Conservation (phyloP, 2,888 invertebrate species). For the Autographa gamma region DNA sequence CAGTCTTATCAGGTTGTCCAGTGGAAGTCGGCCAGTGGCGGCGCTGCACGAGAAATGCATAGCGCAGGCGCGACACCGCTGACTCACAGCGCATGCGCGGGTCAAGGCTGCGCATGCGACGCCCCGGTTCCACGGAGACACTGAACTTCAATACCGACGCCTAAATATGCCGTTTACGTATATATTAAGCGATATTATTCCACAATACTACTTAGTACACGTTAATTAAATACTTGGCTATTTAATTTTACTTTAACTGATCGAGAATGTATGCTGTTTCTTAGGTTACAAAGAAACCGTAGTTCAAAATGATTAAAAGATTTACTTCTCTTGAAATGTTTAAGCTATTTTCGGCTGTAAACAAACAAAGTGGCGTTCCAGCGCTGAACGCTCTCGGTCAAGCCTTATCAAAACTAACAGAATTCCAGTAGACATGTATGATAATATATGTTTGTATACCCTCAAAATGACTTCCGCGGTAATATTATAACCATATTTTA, state of each 20-base stretch:
- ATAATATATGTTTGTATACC: conserved; percentile 40
- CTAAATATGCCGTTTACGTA: conserved; percentile 52
- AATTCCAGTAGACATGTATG: conserved; percentile 20
- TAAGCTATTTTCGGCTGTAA: not conserved
- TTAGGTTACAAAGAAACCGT: not conserved
- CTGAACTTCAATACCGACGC: conserved; percentile 73
- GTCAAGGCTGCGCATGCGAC: conserved; percentile 76
- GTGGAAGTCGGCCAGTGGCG: conserved; percentile 50
- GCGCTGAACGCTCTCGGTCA: not conserved
- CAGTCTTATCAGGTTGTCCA: conserved; percentile 47
- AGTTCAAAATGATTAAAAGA: not conserved
- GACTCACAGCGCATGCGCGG: conserved; percentile 71
- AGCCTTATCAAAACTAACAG: conserved; percentile 23
- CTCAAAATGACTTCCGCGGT: conserved; percentile 51
- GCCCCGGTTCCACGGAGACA: conserved; percentile 73
- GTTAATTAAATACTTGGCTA: not conserved
- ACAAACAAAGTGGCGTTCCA: not conserved
- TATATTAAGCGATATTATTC: not conserved
- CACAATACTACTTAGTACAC: not conserved
- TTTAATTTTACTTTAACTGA: not conserved
- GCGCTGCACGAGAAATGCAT: conserved; percentile 52
- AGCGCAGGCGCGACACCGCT: conserved; percentile 65
- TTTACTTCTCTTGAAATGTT: not conserved
- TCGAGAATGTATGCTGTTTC: not conserved
- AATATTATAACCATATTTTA: conserved; percentile 46